Base-by-base conservation (phyloP, 2,888 invertebrate species). In the Bellardia pandia region DNA sequence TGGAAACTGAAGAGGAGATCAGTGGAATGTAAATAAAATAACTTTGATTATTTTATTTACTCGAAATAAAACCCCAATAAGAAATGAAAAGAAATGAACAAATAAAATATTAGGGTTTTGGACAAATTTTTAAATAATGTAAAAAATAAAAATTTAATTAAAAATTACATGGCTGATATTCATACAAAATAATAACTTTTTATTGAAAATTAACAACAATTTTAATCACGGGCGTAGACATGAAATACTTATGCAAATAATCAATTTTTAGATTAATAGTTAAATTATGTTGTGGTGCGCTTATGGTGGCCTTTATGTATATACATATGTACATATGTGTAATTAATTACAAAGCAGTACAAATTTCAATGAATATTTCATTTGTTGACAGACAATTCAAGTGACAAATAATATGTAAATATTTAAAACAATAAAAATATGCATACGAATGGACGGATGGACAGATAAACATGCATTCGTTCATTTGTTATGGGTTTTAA, bases 381-480 rank as follows among this genome's bases (percentile, higher is more conserved):
- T 66, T 53, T 66, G 76, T 64, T 66, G 76, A 66, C 76, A 76
- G 64, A 40, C 40, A 51, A 64, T 66, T 30, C 16, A 33, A 33
- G 16, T 45, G 40, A 33, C 42, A 56, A 53, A 40, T 42, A 58
- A 30, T 14, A 23, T 23, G 23, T 1, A 58, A 74, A 62, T 62
- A 62, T 40, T 37, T 37, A 76, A 64, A 64, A 76, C 33, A 51
- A 51, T 64, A 51, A 40, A 33, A 62, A 37, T 16, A 51, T 45
- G 30, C 3, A 40, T 40, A 16, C n/a, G 16, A 5, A 11, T 13
- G 23, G 16, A 66, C 16, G 11, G 16, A 64, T 2, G 8, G n/a
- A 40, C n/a, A n/a, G 9, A 40, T 11, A 66, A 45, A 66, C n/a
- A 42, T 11, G n/a, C 7, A 62, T 40, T 16, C 11, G n/a, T 37